These are phyloP conservation scores for Lasioglossum baleicum DNA, from an alignment of 1,140 invertebrate species.

Conservation along the genomic window DNA sequence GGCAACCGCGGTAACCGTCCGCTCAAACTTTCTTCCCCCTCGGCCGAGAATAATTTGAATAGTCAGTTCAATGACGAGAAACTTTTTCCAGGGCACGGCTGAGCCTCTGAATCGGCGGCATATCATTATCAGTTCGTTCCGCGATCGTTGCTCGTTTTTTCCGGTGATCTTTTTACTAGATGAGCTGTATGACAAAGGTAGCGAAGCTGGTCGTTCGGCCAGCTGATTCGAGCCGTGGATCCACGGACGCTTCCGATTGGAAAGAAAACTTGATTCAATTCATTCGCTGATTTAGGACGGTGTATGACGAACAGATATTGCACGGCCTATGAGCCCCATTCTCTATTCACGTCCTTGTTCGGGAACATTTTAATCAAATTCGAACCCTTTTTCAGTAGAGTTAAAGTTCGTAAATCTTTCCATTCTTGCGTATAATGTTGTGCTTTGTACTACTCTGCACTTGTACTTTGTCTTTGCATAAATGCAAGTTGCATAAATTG, in stretches of 20 bases:
- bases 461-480: too few relatives aligned
- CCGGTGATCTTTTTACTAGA: constrained; percentile 32
- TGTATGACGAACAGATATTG: background rate
- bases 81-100: constrained; percentile 53
- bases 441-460: too few relatives aligned
- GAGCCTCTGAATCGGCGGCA: constrained; percentile 47
- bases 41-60: constrained; percentile 60
- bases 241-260: constrained; percentile 22
- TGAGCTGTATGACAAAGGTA: constrained; percentile 12
- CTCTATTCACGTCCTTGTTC: too few relatives aligned
- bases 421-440: too few relatives aligned
- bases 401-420: too few relatives aligned
- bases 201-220: background rate
- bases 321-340: background rate
- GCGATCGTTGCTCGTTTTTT: constrained; percentile 21
- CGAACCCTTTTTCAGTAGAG: too few relatives aligned
- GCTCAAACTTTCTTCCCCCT: constrained; percentile 41
- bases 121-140: constrained; percentile 60
- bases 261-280: constrained; percentile 33
- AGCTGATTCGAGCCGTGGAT: constrained; percentile 21
- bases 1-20: constrained; percentile 31
- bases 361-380: too few relatives aligned
- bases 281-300: constrained; percentile 17
- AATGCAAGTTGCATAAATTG: too few relatives aligned
- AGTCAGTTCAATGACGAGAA: constrained; percentile 58